Conservation (phyloP, 2,797 vertebrate genomes). For the Cossypha niveicapilla region DNA sequence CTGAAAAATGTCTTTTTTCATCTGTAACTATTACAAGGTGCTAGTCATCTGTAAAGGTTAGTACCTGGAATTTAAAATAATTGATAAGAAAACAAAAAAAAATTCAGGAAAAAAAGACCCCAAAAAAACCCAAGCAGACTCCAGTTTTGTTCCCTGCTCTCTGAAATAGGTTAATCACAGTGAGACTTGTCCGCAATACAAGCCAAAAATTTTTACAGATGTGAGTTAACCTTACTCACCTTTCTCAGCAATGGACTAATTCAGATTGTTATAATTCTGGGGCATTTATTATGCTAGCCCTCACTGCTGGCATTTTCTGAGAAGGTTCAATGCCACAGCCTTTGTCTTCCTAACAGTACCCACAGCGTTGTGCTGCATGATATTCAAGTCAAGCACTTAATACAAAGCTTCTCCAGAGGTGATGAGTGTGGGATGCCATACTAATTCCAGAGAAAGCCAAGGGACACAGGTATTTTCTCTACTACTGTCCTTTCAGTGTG, state of each 20-base stretch:
- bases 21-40: background rate
- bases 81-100: background rate
- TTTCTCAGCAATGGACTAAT: background rate
- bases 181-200: background rate
- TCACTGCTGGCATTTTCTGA: background rate
- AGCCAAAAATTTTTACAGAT: background rate
- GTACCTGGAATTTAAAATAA: background rate
- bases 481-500: background rate
- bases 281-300: background rate
- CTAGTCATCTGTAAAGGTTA: background rate
- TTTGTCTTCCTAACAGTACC: constrained; percentile 6
- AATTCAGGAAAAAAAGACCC: no score
- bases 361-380: fast-evolving
- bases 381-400: constrained; percentile 9
- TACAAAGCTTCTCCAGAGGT: background rate
- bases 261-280: background rate
- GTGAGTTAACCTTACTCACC: background rate
- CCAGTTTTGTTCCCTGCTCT: background rate
- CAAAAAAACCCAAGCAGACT: background rate
- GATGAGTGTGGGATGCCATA: background rate
- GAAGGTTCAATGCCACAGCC: background rate
- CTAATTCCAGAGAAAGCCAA: background rate
- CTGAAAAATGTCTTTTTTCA: background rate
- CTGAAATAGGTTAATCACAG: background rate
- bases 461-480: background rate